Evolutionary conservation across 2,797 vertebrate genomes (phyloP), one percentile per base, ranked within the genome.

Genomic region (Melanitta fusca): DNA sequence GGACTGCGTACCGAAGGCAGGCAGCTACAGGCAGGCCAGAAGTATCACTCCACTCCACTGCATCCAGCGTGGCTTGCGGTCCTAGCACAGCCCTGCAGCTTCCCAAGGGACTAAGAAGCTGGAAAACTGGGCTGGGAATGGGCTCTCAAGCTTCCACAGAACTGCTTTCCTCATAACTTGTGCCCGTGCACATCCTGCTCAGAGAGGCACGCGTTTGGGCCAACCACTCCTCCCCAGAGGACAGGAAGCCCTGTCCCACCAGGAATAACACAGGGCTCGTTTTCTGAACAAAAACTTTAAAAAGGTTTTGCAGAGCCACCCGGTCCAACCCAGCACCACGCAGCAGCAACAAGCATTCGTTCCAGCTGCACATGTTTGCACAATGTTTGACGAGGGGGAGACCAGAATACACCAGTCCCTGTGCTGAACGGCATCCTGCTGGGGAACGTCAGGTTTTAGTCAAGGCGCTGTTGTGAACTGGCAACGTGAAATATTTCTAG

Each of bases 401-500:
- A 88, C 56, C 66, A 77, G 68, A n/a, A 32, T 6, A 53, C 34
- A 88, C 13, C 64, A 70, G 53, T 22, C 74, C 74, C 72, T 8
- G 13, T 57, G 68, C 80, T 62, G 68, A 77, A 68, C 7, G 13
- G 18, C 61, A 64, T 91, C 69, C 89, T 51, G 57, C 70, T 91
- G 74, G 32, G 64, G 71, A 94, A 94, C 5, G 16, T n/a, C 83
- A 92, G 71, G 47, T 89, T 95, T 85, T 68, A 95, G 79, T 78
- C 85, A 74, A 75, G 89, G 68, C 2, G 5, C n/a, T 80, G 79
- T 71, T 89, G 75, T 45, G 61, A 96, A 87, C 24, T 41, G 32
- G 56, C 64, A 89, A 87, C 60, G 68, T 93, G 64, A 96, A 93
- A 71, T 71, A 71, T 77, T 85, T 85, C 86, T 92, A 61, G 36